Conservation (phyloP, 1,140 invertebrate genomes). For the Caerostris extrusa region DNA sequence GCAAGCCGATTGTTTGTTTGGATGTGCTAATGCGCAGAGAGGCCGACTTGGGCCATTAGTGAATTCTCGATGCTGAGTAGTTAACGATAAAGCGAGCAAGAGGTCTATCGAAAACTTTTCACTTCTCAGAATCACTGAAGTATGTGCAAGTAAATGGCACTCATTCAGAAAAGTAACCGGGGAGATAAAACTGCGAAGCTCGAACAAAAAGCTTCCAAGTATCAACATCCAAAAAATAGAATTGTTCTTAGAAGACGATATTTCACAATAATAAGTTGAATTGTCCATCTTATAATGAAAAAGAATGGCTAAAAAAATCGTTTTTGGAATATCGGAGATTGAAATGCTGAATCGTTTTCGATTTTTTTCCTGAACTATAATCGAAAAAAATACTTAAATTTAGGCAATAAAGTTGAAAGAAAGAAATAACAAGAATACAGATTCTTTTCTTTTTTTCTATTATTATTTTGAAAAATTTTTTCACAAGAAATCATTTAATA, state of each 20-base stretch:
- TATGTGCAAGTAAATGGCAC: constrained; percentile 5
- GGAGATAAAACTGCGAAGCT: background rate
- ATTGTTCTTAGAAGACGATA: background rate
- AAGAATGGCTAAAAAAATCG: background rate
- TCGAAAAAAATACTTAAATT: too few species aligned
- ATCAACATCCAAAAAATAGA: constrained; percentile 22
- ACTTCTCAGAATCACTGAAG: constrained; percentile 4
- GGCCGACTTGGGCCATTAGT: constrained; percentile 46
- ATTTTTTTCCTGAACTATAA: background rate
- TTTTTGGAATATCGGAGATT: background rate
- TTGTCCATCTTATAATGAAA: background rate
- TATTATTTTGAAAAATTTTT: too few species aligned
- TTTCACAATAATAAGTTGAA: background rate
- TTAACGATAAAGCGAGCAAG: constrained; percentile 7
- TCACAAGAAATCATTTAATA: too few species aligned
- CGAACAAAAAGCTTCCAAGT: background rate
- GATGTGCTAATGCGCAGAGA: constrained; percentile 31
- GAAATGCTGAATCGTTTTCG: background rate
- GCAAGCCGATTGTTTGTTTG: constrained; percentile 51
- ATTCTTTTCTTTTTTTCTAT: too few species aligned
- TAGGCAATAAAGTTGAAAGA: too few species aligned
- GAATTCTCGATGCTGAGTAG: background rate
- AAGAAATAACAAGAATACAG: too few species aligned
- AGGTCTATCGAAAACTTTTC: constrained; percentile 40
- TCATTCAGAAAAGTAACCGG: constrained; percentile 2